Conservation (phyloP, 2,888 invertebrate genomes). For the Carpatolechia fugitivella region DNA sequence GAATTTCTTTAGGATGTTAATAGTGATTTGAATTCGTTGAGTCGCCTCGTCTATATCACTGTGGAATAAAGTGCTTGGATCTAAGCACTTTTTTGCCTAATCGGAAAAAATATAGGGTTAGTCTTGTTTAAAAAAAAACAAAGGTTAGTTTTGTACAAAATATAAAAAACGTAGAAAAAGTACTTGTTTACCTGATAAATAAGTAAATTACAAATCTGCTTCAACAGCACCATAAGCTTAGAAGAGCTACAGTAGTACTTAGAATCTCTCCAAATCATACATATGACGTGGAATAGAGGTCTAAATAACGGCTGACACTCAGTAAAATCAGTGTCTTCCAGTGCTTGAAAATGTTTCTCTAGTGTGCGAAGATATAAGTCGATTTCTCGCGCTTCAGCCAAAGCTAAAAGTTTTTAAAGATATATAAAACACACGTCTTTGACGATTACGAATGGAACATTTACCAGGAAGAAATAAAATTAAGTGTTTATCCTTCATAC, state of each 20-base stretch:
- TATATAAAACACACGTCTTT: not conserved
- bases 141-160: not conserved
- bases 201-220: conserved; percentile 93
- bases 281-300: conserved; percentile 91
- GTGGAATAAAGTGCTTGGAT: conserved; percentile 95
- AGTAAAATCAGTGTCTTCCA: conserved; percentile 92
- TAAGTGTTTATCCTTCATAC: too few species aligned
- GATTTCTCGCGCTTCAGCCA: conserved; percentile 95
- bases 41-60: conserved; percentile 96
- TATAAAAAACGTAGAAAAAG: too few species aligned
- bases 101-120: conserved; percentile 3
- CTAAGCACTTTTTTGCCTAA: conserved; percentile 92
- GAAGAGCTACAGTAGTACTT: conserved; percentile 93
- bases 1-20: conserved; percentile 82
- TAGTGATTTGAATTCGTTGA: conserved; percentile 86
- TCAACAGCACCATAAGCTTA: conserved; percentile 92
- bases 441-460: too few species aligned
- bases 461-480: too few species aligned
- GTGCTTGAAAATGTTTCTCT: conserved; percentile 86
- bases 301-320: conserved; percentile 87
- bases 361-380: conserved; percentile 91
- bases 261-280: conserved; percentile 94
- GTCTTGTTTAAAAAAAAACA: not conserved
- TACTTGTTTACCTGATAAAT: conserved; percentile 85
- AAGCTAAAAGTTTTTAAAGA: conserved; percentile 80